Percentiles rank a stretch among this genome's conserved stretches.
Evolutionary conservation across 2,888 invertebrate genomes (phyloP).

Genomic region (Salticus scenicus): DNA sequence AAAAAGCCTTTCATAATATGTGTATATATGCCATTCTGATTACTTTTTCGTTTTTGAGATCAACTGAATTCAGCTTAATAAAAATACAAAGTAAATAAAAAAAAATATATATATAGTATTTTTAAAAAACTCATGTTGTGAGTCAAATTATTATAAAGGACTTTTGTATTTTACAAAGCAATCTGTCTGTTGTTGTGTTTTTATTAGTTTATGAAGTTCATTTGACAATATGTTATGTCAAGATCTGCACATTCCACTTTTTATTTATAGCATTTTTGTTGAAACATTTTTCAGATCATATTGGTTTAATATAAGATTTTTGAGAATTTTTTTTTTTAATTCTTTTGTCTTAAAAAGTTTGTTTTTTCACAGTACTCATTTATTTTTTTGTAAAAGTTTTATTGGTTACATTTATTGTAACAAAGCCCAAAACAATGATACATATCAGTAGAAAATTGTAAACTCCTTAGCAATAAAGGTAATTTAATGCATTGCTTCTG

Average conservation of each 20-base stretch:
- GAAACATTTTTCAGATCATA: background rate
- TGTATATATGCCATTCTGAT: slow-evolving; percentile 4
- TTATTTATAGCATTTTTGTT: slow-evolving; percentile 4
- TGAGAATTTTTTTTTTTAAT: no score
- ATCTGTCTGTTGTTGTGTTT: background rate
- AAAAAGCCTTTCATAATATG: background rate
- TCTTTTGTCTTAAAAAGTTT: no score
- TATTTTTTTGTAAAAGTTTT: background rate
- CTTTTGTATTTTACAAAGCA: background rate
- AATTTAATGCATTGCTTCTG: background rate
- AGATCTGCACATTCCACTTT: slow-evolving; percentile 19
- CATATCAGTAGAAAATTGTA: slow-evolving; percentile 23
- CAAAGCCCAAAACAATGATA: slow-evolving; percentile 17
- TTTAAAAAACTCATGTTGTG: background rate
- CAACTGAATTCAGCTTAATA: background rate
- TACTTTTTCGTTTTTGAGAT: background rate
- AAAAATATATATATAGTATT: background rate
- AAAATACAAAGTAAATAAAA: background rate
- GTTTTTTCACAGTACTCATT: no score
- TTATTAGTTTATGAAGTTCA: background rate
- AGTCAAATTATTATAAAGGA: background rate
- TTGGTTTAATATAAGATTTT: background rate
- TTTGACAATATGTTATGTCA: no score
- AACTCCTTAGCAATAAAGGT: slow-evolving; percentile 14
- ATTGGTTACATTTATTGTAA: slow-evolving; percentile 11